Evolutionary conservation across 2,797 vertebrate genomes (phyloP), one percentile per base, ranked within the genome.

Genomic region (Amniataba percoides): DNA sequence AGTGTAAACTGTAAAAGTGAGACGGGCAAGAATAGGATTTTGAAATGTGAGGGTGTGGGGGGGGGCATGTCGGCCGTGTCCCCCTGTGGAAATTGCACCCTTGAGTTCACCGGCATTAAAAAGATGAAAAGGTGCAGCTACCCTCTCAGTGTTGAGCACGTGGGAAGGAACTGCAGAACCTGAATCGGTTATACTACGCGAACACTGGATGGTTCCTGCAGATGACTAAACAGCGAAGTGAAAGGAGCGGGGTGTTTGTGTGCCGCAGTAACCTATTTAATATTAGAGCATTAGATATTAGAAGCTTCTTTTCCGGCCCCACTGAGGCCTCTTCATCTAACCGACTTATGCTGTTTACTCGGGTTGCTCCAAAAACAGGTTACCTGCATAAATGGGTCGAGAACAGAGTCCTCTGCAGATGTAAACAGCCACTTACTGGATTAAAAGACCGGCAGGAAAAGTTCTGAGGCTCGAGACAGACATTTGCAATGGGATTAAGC

Each of bases 341-440:
- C 46, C 5, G 14, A 64, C 59, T 80, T 23, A 49, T 40, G 43
- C 48, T 64, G 68, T 68, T 78, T 79, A 61, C 55, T 66, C 65
- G 25, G n/a, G n/a, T 11, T 58, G 59, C 67, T 69, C 5, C 36
- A 66, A 78, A 84, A 80, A 3, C 60, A 61, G 63, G 59, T 74
- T 52, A 62, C 36, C 43, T 71, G 40, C 34, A 71, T 55, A 49
- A 80, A 23, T 75, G 63, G 25, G 36, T 42, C 31, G 27, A 72
- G 43, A 67, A 45, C 49, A 34, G 48, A 64, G 40, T 74, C 63
- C 34, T 25, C 46, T 19, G 51, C 12, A 36, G 48, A 74, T 57
- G 65, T 65, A 60, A 66, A 74, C 45, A 78, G 48, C 34, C 74
- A 51, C 53, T 57, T 71, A 74, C 10, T 61, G 65, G 64, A 80